Conservation (phyloP, 2,888 invertebrate species). For the Reticulitermes lucifugus region DNA sequence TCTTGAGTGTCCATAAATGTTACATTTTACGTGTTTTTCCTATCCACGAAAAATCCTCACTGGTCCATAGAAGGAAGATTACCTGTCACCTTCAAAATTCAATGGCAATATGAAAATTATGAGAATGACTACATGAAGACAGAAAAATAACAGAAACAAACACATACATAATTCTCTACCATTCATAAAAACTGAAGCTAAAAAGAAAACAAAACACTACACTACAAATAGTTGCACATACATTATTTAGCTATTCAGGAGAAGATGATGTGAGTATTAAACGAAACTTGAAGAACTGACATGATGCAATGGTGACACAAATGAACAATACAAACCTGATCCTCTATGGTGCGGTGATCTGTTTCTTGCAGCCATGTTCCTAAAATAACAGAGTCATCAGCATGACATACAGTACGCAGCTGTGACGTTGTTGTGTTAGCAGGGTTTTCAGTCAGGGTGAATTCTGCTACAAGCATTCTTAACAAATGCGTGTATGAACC, state of each 20-base stretch:
- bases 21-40: no score
- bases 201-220: background rate
- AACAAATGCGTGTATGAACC: conserved; percentile 88
- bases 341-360: conserved; percentile 96
- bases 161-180: background rate
- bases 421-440: conserved; percentile 91
- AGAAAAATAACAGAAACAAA: background rate
- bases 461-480: conserved; percentile 93
- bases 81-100: no score
- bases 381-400: conserved; percentile 90
- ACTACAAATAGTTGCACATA: background rate
- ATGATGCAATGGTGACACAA: background rate
- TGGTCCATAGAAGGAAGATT: no score
- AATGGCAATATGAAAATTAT: no score
- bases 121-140: no score
- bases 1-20: no score
- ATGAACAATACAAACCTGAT: conserved; percentile 78
- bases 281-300: background rate
- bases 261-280: background rate
- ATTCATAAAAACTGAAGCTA: background rate
- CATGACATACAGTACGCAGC: conserved; percentile 84
- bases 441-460: conserved; percentile 93
- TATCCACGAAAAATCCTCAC: no score
- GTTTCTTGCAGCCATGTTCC: conserved; percentile 97
- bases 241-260: background rate